phyloP scores from a whole-genome alignment of 2,888 invertebrate species.

The Acrobasis suavella region DNA sequence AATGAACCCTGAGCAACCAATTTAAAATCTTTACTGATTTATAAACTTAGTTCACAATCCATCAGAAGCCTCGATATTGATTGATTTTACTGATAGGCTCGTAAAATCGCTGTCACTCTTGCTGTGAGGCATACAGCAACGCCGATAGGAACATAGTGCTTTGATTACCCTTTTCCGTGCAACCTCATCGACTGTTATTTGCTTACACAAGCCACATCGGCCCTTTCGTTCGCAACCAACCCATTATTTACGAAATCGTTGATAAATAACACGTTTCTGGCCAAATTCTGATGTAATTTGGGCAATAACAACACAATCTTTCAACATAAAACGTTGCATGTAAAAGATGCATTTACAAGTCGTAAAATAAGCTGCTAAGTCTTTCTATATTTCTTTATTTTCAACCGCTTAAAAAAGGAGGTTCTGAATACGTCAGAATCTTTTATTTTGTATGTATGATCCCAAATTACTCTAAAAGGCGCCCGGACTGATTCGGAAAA shows the following conservation, averaged over 20 bases:
- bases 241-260: constrained; percentile 32
- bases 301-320: background rate
- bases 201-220: constrained; percentile 53
- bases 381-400: too few relatives aligned
- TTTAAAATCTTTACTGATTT: too few relatives aligned
- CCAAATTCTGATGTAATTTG: constrained; percentile 1
- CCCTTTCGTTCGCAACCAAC: constrained; percentile 43
- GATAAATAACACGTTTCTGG: constrained; percentile 24
- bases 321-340: background rate
- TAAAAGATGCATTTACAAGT: background rate
- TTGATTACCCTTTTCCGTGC: constrained; percentile 70
- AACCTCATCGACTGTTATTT: constrained; percentile 60
- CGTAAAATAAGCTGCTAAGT: too few relatives aligned
- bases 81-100: too few relatives aligned
- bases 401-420: too few relatives aligned
- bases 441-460: too few relatives aligned
- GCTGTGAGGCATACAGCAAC: background rate
- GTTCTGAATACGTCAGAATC: too few relatives aligned
- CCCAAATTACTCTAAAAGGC: too few relatives aligned
- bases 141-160: constrained; percentile 43
- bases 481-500: too few relatives aligned
- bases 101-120: background rate
- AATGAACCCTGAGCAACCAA: too few relatives aligned
- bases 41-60: too few relatives aligned
- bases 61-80: too few relatives aligned